phyloP scores from a whole-genome alignment of 1,140 invertebrate species.

The Anoplophora glabripennis region DNA sequence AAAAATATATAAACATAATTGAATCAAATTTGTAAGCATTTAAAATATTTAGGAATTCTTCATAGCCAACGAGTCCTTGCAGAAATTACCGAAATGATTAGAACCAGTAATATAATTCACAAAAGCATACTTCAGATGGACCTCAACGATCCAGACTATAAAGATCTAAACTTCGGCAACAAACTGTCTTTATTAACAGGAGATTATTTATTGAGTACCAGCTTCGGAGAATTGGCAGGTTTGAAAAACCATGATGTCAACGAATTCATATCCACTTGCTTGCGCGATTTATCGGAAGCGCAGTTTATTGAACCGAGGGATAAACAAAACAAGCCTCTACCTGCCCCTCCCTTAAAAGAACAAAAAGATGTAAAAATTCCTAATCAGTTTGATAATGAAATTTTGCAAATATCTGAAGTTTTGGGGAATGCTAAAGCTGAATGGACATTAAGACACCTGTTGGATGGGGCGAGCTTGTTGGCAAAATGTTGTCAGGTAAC shows the following conservation, averaged over 20 bases:
- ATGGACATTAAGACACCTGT: conserved; percentile 78
- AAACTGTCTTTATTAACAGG: conserved; percentile 91
- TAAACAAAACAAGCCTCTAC: conserved; percentile 76
- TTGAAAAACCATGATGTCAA: conserved; percentile 77
- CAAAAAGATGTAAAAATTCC: conserved; percentile 27
- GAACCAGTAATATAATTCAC: conserved; percentile 91
- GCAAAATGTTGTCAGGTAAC: conserved; percentile 53
- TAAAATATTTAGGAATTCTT: not conserved
- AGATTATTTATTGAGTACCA: conserved; percentile 60
- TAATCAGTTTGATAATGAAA: conserved; percentile 30
- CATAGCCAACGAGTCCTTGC: conserved; percentile 80
- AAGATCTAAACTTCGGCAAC: conserved; percentile 88
- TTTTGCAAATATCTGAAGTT: conserved; percentile 34
- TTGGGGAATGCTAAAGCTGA: conserved; percentile 55
- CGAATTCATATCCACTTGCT: conserved; percentile 81
- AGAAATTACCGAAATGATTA: conserved; percentile 96
- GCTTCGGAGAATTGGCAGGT: conserved; percentile 79
- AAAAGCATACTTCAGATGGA: conserved; percentile 59
- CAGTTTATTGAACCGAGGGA: conserved; percentile 84
- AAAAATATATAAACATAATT: conserved; percentile 45
- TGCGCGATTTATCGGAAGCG: conserved; percentile 80
- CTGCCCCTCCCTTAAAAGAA: conserved; percentile 55
- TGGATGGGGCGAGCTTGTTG: conserved; percentile 76
- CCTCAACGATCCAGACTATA: conserved; percentile 51
- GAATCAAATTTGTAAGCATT: not conserved